Conservation (phyloP, 2,113 vertebrate species). For the Mesitornis unicolor region DNA sequence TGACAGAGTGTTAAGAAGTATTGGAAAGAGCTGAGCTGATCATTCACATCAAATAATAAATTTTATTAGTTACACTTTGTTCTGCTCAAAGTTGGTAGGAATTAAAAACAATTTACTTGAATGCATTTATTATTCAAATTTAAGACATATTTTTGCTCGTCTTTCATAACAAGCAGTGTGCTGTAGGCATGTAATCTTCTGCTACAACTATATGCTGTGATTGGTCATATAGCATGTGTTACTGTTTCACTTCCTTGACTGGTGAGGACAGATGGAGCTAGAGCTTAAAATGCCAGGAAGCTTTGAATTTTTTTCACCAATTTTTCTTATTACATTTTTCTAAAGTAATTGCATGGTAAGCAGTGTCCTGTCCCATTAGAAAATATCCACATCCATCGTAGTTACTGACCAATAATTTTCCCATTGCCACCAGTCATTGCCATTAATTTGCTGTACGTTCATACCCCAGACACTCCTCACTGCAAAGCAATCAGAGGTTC, state of each 20-base stretch:
- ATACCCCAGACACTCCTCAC: background rate
- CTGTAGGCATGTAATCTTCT: background rate
- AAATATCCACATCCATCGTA: background rate
- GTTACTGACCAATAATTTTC: background rate
- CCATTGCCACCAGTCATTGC: background rate
- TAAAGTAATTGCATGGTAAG: background rate
- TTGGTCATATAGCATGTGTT: background rate
- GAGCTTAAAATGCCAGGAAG: background rate
- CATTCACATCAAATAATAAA: background rate
- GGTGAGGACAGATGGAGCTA: background rate
- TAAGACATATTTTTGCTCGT: background rate
- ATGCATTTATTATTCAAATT: background rate
- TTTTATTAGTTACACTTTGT: background rate
- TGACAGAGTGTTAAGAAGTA: background rate
- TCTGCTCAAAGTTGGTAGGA: background rate
- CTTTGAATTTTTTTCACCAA: background rate
- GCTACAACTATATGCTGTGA: background rate
- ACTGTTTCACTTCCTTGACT: background rate
- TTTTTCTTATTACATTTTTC: background rate
- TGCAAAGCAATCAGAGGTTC: background rate
- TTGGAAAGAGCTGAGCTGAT: background rate
- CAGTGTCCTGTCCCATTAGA: background rate
- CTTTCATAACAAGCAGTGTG: background rate
- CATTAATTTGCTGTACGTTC: conserved; percentile 3
- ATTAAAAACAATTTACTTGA: background rate